These are phyloP conservation scores for Lacerta viridis DNA, from an alignment of 2,797 vertebrate species.

Conservation along the genomic window DNA sequence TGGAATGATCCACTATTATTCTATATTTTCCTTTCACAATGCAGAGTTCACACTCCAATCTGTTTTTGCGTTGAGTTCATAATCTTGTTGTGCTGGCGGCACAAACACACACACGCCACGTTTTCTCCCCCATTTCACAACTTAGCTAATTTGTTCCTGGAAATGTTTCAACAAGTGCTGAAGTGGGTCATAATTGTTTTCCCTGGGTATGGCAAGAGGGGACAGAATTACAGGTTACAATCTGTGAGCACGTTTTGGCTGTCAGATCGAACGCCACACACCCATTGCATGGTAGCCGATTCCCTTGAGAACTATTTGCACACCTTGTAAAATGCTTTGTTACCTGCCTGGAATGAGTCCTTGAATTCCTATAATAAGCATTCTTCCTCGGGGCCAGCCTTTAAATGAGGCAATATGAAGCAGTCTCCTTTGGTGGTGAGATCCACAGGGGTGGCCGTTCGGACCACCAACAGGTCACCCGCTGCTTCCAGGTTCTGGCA, in stretches of 20 bases:
- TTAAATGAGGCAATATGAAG: too few species aligned
- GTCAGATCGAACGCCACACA: too few species aligned
- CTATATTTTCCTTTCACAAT: constrained; percentile 45
- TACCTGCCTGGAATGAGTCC: too few species aligned
- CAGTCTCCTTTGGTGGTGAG: too few species aligned
- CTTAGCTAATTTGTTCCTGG: constrained; percentile 49
- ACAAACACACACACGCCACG: constrained; percentile 42
- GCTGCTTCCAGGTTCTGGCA: too few species aligned
- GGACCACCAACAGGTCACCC: too few species aligned
- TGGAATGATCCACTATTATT: constrained; percentile 52
- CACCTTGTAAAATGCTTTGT: neutral
- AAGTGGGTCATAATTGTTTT: constrained; percentile 36
- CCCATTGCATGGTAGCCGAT: neutral
- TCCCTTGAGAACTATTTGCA: neutral
- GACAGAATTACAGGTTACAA: too few species aligned
- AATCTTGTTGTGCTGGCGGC: constrained; percentile 41
- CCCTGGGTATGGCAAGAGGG: neutral
- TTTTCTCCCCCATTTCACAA: constrained; percentile 42
- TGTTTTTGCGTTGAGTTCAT: constrained; percentile 58
- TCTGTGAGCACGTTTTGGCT: neutral
- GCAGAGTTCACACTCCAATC: constrained; percentile 49
- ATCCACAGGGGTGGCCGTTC: too few species aligned
- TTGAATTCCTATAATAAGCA: too few species aligned
- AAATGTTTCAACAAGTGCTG: constrained; percentile 47
- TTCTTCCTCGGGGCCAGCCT: too few species aligned